Evolutionary conservation across 2,888 invertebrate species (phyloP).

Genomic region (Tachystola acroxantha): DNA sequence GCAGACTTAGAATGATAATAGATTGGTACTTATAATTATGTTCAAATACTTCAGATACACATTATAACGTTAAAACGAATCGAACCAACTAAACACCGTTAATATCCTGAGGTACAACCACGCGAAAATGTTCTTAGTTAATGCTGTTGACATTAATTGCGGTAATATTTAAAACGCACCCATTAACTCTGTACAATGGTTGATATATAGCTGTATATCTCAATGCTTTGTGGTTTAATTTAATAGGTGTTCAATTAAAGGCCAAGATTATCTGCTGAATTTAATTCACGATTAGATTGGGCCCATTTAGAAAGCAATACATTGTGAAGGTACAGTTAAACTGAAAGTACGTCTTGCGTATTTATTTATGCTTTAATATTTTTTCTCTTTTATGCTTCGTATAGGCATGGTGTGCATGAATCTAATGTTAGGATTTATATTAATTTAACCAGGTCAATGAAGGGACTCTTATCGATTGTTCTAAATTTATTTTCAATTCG

Average conservation of each 20-base stretch:
- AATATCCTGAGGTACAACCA: not conserved
- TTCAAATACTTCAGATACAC: too few relatives aligned
- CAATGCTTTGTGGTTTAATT: slow-evolving; percentile 5
- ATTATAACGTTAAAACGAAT: too few relatives aligned
- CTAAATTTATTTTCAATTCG: too few relatives aligned
- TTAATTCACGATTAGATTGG: slow-evolving; percentile 3
- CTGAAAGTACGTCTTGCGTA: not conserved
- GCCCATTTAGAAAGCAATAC: not conserved
- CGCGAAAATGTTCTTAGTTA: not conserved
- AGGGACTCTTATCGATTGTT: too few relatives aligned
- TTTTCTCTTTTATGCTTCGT: too few relatives aligned
- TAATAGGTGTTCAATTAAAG: slow-evolving; percentile 6
- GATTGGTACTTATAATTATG: too few relatives aligned
- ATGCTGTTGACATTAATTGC: not conserved
- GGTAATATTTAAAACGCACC: not conserved
- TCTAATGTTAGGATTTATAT: too few relatives aligned
- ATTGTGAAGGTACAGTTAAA: not conserved
- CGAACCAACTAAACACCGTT: too few relatives aligned
- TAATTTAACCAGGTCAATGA: too few relatives aligned
- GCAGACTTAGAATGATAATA: not conserved
- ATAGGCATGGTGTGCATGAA: too few relatives aligned
- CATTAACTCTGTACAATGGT: not conserved
- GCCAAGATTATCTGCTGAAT: slow-evolving; percentile 3
- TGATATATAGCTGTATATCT: slow-evolving; percentile 3
- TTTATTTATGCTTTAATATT: too few relatives aligned